phyloP scores from a whole-genome alignment of 2,113 vertebrate species.

The Quiscalus mexicanus region DNA sequence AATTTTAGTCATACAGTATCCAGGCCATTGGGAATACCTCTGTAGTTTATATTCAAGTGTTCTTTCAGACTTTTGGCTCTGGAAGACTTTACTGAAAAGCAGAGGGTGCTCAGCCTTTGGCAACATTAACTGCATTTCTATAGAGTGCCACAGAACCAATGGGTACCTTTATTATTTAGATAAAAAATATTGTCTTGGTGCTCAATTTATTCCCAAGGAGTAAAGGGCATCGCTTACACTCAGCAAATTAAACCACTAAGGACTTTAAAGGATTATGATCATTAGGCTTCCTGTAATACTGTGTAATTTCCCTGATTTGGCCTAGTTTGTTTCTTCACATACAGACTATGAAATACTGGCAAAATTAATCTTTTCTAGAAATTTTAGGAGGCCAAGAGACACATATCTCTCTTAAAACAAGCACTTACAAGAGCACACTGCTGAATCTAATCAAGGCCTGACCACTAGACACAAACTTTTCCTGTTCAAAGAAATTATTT shows the following conservation, averaged over 20 bases:
- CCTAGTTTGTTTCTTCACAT: neutral
- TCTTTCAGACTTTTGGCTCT: neutral
- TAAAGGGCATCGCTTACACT: neutral
- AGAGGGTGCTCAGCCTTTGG: neutral
- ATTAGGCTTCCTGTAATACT: neutral
- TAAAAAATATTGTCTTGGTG: neutral
- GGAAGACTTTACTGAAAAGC: neutral
- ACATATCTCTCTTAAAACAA: neutral
- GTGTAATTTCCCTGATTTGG: neutral
- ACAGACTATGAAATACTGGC: neutral
- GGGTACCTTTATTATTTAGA: constrained; percentile 25
- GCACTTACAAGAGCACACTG: neutral
- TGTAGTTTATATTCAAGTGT: neutral
- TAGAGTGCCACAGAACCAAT: neutral
- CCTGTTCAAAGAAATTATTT: neutral
- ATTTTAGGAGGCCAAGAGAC: neutral
- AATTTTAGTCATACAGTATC: neutral
- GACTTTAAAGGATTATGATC: neutral
- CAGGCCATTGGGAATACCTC: neutral
- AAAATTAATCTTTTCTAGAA: neutral
- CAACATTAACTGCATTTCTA: neutral
- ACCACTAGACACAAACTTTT: neutral
- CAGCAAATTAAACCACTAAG: neutral
- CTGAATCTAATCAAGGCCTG: neutral
- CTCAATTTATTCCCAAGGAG: neutral